phyloP scores from a whole-genome alignment of 2,113 vertebrate species.

The Leptodactylus fuscus region DNA sequence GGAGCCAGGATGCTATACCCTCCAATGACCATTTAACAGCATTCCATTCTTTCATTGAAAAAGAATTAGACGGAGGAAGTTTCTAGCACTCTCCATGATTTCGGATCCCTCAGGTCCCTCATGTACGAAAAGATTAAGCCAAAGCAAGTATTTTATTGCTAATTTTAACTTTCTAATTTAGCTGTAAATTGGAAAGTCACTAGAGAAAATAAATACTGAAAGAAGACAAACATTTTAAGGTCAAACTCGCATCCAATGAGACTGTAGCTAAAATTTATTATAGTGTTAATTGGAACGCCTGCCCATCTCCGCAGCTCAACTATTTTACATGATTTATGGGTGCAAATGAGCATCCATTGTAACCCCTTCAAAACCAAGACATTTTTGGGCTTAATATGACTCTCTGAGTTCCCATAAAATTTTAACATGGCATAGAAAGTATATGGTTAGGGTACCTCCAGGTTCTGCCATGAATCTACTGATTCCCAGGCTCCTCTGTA shows the following conservation, averaged over 20 bases:
- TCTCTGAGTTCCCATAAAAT: too few relatives aligned
- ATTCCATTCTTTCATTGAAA: slow-evolving; percentile 55
- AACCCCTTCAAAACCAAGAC: neutral
- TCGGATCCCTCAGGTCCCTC: slow-evolving; percentile 49
- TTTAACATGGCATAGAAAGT: too few relatives aligned
- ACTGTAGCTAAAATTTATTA: slow-evolving; percentile 49
- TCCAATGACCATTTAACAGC: slow-evolving; percentile 41
- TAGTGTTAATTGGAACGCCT: slow-evolving; percentile 42
- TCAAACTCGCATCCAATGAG: slow-evolving; percentile 56
- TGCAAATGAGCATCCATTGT: neutral
- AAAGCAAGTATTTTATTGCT: slow-evolving; percentile 52
- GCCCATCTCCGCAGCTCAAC: slow-evolving; percentile 34
- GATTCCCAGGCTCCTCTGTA: too few relatives aligned
- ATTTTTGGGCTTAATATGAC: neutral
- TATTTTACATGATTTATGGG: slow-evolving; percentile 30
- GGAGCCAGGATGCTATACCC: slow-evolving; percentile 35
- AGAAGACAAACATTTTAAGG: slow-evolving; percentile 52
- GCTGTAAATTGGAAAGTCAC: slow-evolving; percentile 49
- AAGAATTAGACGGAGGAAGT: slow-evolving; percentile 40
- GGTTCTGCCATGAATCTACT: too few relatives aligned
- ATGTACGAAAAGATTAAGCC: slow-evolving; percentile 51
- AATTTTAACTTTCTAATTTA: slow-evolving; percentile 55
- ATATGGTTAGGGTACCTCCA: too few relatives aligned
- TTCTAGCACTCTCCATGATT: slow-evolving; percentile 50
- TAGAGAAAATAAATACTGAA: slow-evolving; percentile 56